Conservation (phyloP, 2,888 invertebrate genomes). For the Lasioglossum oenotherae region DNA sequence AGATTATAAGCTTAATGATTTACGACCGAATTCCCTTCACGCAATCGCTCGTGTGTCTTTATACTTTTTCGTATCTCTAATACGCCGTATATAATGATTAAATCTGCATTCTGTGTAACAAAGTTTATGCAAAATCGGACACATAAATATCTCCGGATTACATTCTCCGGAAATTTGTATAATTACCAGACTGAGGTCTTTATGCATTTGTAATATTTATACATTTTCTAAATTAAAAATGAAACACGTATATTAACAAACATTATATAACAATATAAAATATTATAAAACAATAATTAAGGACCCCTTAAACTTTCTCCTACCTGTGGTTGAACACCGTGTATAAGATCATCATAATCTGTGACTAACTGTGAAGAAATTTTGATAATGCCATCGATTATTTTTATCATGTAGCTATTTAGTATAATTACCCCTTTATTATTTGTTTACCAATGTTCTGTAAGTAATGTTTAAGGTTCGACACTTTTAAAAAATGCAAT, state of each 20-base stretch:
- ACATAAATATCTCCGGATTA: background rate
- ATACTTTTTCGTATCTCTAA: background rate
- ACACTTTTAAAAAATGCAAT: background rate
- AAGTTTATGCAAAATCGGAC: background rate
- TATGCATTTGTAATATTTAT: background rate
- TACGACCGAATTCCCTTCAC: slow-evolving; percentile 1
- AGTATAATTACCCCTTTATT: background rate
- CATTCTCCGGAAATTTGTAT: background rate
- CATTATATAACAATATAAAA: too few species aligned
- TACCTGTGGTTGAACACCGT: too few species aligned
- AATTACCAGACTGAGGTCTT: background rate
- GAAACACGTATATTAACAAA: too few species aligned
- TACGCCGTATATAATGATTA: background rate
- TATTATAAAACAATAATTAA: too few species aligned
- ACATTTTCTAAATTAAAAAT: too few species aligned
- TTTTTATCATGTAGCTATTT: background rate
- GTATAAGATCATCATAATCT: background rate
- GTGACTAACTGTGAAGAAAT: background rate
- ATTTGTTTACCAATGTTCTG: background rate
- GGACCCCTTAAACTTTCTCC: too few species aligned
- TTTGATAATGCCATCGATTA: background rate
- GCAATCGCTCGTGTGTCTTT: background rate
- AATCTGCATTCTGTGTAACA: background rate
- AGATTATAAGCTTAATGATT: background rate
- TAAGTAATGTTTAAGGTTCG: background rate